Evolutionary conservation across 2,797 vertebrate genomes (phyloP).

Genomic region (Momotus momota): DNA sequence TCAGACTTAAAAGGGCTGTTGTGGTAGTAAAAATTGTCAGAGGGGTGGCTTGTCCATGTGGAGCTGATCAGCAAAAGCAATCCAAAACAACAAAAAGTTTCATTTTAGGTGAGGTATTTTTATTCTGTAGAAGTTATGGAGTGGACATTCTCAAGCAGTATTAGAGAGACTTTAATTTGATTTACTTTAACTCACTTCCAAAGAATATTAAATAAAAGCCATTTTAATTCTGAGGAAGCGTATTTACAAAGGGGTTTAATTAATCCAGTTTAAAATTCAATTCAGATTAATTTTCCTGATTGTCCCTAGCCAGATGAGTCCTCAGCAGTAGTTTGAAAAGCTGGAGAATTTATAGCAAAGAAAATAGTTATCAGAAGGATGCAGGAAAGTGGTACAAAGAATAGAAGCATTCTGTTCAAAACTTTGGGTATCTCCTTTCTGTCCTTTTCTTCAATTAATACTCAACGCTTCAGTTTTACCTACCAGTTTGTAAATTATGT

Average conservation of each 20-base stretch:
- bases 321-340: neutral
- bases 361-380: neutral
- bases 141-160: neutral
- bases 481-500: neutral
- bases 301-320: neutral
- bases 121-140: neutral
- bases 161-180: neutral
- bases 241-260: neutral
- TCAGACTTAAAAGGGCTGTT: neutral
- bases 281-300: slow-evolving; percentile 11
- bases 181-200: slow-evolving; percentile 15
- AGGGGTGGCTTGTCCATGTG: neutral
- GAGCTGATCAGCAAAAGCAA: neutral
- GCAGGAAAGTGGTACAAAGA: neutral
- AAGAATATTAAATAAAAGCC: slow-evolving; percentile 28
- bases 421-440: neutral
- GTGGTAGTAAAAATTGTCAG: neutral
- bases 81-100: neutral
- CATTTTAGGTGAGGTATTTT: neutral
- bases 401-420: neutral
- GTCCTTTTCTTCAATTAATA: neutral
- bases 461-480: neutral
- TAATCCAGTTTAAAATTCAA: slow-evolving; percentile 18
- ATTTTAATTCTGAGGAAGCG: neutral
- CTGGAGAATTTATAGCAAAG: neutral